Percentiles rank a stretch among this genome's conserved stretches.
Evolutionary conservation across 1,140 invertebrate species (phyloP).

Genomic region (Drosophila parabipectinata): DNA sequence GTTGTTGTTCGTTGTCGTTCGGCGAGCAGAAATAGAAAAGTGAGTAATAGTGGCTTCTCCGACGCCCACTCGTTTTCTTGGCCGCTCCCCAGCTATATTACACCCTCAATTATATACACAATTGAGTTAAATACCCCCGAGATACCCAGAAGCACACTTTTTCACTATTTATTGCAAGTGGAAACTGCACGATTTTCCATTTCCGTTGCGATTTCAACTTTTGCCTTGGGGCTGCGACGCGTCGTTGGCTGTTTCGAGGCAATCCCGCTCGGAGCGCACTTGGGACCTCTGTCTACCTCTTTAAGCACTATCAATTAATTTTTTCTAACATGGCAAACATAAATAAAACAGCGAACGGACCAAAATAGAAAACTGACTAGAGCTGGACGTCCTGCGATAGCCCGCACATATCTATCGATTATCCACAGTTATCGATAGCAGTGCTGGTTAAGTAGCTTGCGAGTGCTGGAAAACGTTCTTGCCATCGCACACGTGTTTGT

Average conservation of each 20-base stretch:
- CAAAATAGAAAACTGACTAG: constrained; percentile 34
- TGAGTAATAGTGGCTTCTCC: constrained; percentile 29
- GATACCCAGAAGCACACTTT: constrained; percentile 4
- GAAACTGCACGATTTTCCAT: constrained; percentile 26
- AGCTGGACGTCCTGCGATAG: background rate
- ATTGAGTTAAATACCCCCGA: constrained; percentile 6
- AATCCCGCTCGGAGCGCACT: constrained; percentile 8
- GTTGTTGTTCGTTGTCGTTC: constrained; percentile 47
- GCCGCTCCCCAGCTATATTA: background rate
- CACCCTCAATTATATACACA: constrained; percentile 28
- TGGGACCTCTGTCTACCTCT: constrained; percentile 6
- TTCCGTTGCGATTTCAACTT: constrained; percentile 1
- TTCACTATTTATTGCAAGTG: constrained; percentile 2
- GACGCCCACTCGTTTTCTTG: background rate
- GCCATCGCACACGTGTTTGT: constrained; percentile 47
- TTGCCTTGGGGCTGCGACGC: constrained; percentile 2
- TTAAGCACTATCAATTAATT: constrained; percentile 29
- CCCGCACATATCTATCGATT: background rate
- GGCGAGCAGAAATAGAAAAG: constrained; percentile 32
- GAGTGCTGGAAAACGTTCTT: constrained; percentile 11
- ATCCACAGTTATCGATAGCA: background rate
- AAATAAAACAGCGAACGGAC: constrained; percentile 43
- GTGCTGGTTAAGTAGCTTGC: background rate
- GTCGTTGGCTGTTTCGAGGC: background rate
- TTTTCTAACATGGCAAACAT: constrained; percentile 38